Percentiles rank a stretch among this genome's conserved stretches.
phyloP scores from a whole-genome alignment of 2,113 vertebrate genomes.

The Procavia capensis region DNA sequence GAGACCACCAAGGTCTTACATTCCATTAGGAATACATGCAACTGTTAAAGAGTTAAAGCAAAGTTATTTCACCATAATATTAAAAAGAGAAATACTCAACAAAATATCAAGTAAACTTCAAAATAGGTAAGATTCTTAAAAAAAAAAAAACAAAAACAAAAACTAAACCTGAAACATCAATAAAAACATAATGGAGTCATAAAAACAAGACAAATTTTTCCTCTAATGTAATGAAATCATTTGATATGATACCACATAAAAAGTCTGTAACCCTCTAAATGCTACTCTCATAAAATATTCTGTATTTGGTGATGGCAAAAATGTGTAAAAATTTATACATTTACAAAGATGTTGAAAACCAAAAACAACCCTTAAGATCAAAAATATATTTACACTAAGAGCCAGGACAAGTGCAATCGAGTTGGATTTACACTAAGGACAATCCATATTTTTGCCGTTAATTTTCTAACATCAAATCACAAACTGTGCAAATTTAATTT shows the following conservation, averaged over 20 bases:
- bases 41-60: constrained; percentile 46
- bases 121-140: constrained; percentile 35
- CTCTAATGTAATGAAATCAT: background rate
- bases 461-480: constrained; percentile 19
- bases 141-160: background rate
- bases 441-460: background rate
- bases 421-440: background rate
- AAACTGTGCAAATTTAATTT: background rate
- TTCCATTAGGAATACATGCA: constrained; percentile 62
- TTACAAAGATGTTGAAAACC: background rate
- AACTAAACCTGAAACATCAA: constrained; percentile 21
- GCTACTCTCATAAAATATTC: constrained; percentile 11
- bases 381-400: constrained; percentile 25
- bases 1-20: constrained; percentile 13
- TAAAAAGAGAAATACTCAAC: constrained; percentile 29
- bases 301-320: background rate
- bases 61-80: constrained; percentile 2
- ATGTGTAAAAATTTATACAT: background rate
- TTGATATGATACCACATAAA: constrained; percentile 5
- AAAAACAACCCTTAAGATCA: background rate
- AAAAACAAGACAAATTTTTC: constrained; percentile 36
- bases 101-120: constrained; percentile 39
- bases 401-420: too few relatives aligned
- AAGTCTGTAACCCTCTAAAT: background rate
- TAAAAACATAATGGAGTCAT: constrained; percentile 37